Base-by-base conservation (phyloP, 2,888 invertebrate species). In the Chloroclystis v-ata region DNA sequence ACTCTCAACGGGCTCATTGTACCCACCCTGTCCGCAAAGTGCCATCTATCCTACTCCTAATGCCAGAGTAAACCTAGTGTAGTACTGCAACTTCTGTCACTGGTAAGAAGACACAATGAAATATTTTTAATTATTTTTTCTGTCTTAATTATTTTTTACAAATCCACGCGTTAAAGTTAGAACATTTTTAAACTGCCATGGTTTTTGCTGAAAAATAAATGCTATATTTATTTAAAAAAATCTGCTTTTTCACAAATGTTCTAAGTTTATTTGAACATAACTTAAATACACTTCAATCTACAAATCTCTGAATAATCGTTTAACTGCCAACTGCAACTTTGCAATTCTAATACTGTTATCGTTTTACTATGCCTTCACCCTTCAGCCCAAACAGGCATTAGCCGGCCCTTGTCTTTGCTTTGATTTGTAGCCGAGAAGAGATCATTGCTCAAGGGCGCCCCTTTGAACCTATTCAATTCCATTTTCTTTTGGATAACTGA, bases 341-440 rank as follows among this genome's bases (percentile, higher is more conserved):
- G n/a, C n/a, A n/a, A n/a, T n/a, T n/a, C n/a, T n/a, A n/a, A n/a
- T n/a, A n/a, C n/a, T n/a, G n/a, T n/a, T 6, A 37, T 11, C 10
- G 1, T 2, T 12, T 0, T 30, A 43, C 50, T 28, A 37, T 39
- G 46, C n/a, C 11, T 28, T 10, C 39, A 28, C 39, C 50, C 50
- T 50, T 39, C 38, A 50, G 50, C 62, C 66, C 73, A 60, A 66
- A 67, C 71, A 62, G 59, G 66, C 75, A 75, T 78, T 77, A 77
- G 61, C 76, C 77, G 67, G 72, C 78, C 79, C 78, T 73, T 68
- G 78, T 76, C 76, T 75, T 77, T 71, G 66, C 78, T 80, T 82
- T 83, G 83, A 85, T 84, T 83, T 85, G 82, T 82, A 67, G 67
- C 66, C 59, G 59, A 64, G 64, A 67, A 64, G 65, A 79, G 75